Evolutionary conservation across 1,140 invertebrate species (phyloP), one percentile per base, ranked within the genome.

Genomic region (Drosophila repletoides): DNA sequence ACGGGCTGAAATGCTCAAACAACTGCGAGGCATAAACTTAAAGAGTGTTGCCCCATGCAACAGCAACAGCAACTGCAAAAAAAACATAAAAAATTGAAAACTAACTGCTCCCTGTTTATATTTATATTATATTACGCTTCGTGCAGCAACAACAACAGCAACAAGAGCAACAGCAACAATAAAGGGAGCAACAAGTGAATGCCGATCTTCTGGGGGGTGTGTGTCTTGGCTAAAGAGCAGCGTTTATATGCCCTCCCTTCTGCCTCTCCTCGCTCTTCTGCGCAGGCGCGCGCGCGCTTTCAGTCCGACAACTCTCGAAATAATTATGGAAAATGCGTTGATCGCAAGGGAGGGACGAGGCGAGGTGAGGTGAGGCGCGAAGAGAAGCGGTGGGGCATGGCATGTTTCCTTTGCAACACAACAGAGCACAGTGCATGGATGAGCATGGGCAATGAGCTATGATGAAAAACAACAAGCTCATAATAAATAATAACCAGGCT

Each of bases 391-490:
- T 21, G 33, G 65, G 59, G 56, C 46, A 49, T 28, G 45, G 65
- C 43, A 63, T 74, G 79, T 56, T 83, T 83, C 74, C 77, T 84
- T 83, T 84, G 73, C 77, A 74, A 56, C 68, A 45, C 34, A 10
- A 68, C n/a, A n/a, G n/a, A n/a, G n/a, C n/a, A n/a, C n/a, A n/a
- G n/a, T n/a, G n/a, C n/a, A n/a, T 51, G 49, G 55, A 61, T 65
- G 73, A 75, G 63, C 73, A 83, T 84, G 77, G 77, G 73, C 77
- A 83, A 81, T 84, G 74, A 83, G 77, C 77, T 83, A 74, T 81
- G 77, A 83, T 83, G 77, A 74, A 83, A 83, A 83, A 83, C 77
- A 83, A 83, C 77, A 83, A 83, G 77, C 83, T 83, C 77, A 83
- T 83, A 83, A 81, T 81, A 81, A 81, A 81, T 81, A 81, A 83